Evolutionary conservation across 2,113 vertebrate species (phyloP), one percentile per base, ranked within the genome.

Genomic region (Bathybates hornii): DNA sequence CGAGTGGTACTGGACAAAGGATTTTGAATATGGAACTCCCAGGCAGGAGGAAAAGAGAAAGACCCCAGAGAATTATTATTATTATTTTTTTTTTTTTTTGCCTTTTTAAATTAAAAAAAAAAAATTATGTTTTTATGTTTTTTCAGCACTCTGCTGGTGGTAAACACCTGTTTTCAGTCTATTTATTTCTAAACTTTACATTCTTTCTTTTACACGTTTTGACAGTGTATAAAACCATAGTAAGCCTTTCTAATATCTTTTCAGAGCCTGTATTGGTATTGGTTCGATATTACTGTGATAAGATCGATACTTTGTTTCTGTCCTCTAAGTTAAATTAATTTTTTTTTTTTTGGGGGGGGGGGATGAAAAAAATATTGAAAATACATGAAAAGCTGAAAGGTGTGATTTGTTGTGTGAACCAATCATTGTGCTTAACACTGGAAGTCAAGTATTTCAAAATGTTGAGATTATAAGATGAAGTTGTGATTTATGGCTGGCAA

Each of bases 261-360:
- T 29, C 56, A 32, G 27, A 32, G 57, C 3, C 5, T 9, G 56
- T 59, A 32, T 3, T 29, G 13, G 24, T 59, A 29, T 29, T 59
- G 56, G 27, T 59, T 59, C 3, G 3, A 59, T 59, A 59, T 59
- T 59, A 59, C 7, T 59, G 57, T 9, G 14, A 32, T 59, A 59
- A 59, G 27, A 59, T 32, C 5, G 3, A 32, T 59, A 32, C 56
- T 59, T 32, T 32, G 57, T 59, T 59, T 59, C 27, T 61, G 27
- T 61, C 3, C 57, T 17, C 27, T 32, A 59, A 59, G 1, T 59
- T 32, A 32, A 59, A 32, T n/a, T n/a, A 5, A 52, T 17, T 2
- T 3, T 4, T 21, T 6, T 2, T 2, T 9, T n/a, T n/a, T 13
- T 1, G 2, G 3, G 11, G 41, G 5, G 6, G 6, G 43, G 7